phyloP scores from a whole-genome alignment of 1,140 invertebrate genomes.

The Oncopeltus fasciatus region DNA sequence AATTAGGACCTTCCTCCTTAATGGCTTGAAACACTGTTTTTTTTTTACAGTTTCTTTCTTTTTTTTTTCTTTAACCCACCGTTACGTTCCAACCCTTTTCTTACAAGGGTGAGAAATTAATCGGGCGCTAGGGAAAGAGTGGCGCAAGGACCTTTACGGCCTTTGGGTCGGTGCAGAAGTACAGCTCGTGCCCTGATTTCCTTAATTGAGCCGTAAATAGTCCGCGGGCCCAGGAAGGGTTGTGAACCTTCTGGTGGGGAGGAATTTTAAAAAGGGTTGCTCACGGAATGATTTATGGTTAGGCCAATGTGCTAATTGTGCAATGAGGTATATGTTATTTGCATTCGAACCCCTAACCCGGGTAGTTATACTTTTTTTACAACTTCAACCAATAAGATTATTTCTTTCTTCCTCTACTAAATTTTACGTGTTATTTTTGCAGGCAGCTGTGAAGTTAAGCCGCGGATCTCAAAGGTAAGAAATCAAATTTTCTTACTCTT shows the following conservation, averaged over 20 bases:
- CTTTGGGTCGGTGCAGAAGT: too few species aligned
- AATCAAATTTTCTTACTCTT: too few species aligned
- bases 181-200: constrained; percentile 16
- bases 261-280: background rate
- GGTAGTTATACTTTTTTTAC: too few species aligned
- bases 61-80: background rate
- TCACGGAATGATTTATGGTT: background rate
- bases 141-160: constrained; percentile 8
- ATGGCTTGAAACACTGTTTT: constrained; percentile 7
- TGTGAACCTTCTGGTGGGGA: background rate
- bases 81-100: background rate
- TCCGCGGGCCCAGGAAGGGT: background rate
- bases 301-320: background rate
- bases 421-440: too few species aligned
- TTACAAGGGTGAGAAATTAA: constrained; percentile 11
- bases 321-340: too few species aligned
- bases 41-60: constrained; percentile 11
- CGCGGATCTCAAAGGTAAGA: too few species aligned
- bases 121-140: constrained; percentile 3
- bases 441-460: too few species aligned
- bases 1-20: background rate
- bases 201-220: constrained; percentile 22
- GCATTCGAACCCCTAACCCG: too few species aligned
- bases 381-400: too few species aligned
- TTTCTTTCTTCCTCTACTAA: too few species aligned